These are phyloP conservation scores for Proterorhinus semilunaris DNA, from an alignment of 2,113 vertebrate genomes.

Conservation along the genomic window DNA sequence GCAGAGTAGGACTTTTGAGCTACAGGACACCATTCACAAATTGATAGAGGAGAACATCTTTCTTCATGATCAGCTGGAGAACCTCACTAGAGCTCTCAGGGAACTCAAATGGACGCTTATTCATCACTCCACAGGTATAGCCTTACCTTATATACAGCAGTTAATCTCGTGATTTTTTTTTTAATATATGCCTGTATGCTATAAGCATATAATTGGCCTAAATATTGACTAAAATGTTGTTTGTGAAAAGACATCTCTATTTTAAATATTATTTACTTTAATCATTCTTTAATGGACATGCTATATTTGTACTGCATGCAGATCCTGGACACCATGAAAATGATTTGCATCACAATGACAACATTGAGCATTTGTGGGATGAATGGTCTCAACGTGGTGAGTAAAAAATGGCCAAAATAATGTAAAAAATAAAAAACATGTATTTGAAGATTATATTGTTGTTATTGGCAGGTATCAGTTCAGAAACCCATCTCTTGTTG, in stretches of 20 bases:
- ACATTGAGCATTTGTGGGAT: constrained; percentile 70
- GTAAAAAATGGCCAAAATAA: neutral
- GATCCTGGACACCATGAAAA: constrained; percentile 48
- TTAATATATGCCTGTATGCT: too few species aligned
- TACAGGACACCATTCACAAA: constrained; percentile 80
- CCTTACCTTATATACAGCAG: neutral
- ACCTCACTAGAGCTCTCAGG: constrained; percentile 75
- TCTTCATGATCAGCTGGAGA: constrained; percentile 79
- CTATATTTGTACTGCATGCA: constrained; percentile 26
- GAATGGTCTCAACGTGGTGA: constrained; percentile 76
- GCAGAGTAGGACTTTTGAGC: constrained; percentile 66
- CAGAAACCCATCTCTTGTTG: constrained; percentile 72
- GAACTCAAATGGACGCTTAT: constrained; percentile 73
- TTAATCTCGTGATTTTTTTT: too few species aligned
- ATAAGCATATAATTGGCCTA: too few species aligned
- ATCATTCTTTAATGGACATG: too few species aligned
- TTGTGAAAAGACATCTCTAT: too few species aligned
- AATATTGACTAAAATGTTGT: too few species aligned
- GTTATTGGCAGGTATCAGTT: constrained; percentile 64
- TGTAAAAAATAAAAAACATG: neutral
- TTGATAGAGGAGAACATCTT: constrained; percentile 81
- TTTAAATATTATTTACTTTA: too few species aligned
- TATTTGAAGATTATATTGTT: neutral
- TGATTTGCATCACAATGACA: constrained; percentile 45
- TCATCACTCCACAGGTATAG: constrained; percentile 72